A percentile compares a stretch with the other conserved stretches of the same genome.
Evolutionary conservation across 2,888 invertebrate species (phyloP).

Genomic region (Troides oblongomaculatus): DNA sequence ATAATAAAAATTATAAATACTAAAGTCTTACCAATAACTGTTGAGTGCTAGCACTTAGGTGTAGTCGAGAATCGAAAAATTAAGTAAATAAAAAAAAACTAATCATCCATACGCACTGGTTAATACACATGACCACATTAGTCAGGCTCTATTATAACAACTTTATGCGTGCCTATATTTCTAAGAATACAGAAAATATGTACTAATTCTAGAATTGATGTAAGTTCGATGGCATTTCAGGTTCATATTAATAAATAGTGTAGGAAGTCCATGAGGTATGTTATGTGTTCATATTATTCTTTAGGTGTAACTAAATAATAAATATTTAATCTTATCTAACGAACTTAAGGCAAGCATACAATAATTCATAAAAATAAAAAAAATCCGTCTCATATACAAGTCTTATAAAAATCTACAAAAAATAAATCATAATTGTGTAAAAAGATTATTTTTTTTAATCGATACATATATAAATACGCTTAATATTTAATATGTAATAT

Average conservation of each 20-base stretch:
- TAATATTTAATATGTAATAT: slow-evolving; percentile 10
- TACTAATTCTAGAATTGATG: slow-evolving; percentile 12
- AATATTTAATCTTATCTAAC: slow-evolving; percentile 28
- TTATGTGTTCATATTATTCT: slow-evolving; percentile 31
- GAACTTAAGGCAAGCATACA: slow-evolving; percentile 15
- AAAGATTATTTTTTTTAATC: background rate
- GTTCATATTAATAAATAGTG: slow-evolving; percentile 16
- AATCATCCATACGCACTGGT: background rate
- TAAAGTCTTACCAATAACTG: background rate
- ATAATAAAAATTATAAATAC: background rate
- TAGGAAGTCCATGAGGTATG: slow-evolving; percentile 26
- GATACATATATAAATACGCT: slow-evolving; percentile 10
- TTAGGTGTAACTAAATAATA: slow-evolving; percentile 25
- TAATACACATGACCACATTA: background rate
- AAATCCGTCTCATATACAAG: slow-evolving; percentile 29
- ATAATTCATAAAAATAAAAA: slow-evolving; percentile 15
- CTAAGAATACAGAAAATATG: slow-evolving; percentile 8
- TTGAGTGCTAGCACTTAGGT: slow-evolving; percentile 4
- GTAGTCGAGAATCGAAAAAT: background rate
- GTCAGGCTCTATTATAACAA: slow-evolving; percentile 1
- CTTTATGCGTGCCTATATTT: slow-evolving; percentile 21
- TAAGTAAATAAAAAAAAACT: background rate
- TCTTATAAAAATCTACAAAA: slow-evolving; percentile 9
- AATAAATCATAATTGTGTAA: background rate
- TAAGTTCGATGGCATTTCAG: slow-evolving; percentile 21